These are phyloP conservation scores for Acomys russatus DNA, from an alignment of 2,797 vertebrate genomes.

Conservation along the genomic window DNA sequence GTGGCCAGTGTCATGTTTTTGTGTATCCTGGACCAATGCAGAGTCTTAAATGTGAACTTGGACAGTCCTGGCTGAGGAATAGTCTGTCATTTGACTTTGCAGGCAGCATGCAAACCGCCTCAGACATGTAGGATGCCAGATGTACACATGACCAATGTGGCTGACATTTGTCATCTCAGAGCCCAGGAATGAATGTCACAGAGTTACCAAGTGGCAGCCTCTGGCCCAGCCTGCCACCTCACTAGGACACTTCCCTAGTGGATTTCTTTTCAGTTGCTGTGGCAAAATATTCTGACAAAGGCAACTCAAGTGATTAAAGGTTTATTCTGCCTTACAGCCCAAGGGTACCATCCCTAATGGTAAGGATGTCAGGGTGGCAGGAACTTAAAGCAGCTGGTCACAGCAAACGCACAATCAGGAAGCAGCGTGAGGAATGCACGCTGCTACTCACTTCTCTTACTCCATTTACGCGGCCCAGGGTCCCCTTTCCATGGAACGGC, in stretches of 20 bases:
- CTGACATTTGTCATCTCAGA: background rate
- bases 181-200: background rate
- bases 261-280: background rate
- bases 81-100: background rate
- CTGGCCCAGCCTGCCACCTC: background rate
- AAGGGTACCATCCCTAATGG: background rate
- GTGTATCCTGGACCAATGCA: background rate
- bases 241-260: background rate
- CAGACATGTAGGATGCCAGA: background rate
- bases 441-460: background rate
- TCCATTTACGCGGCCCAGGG: background rate
- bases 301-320: background rate
- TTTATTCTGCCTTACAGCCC: background rate
- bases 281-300: background rate
- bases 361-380: background rate
- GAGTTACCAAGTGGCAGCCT: background rate
- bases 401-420: background rate
- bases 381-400: background rate
- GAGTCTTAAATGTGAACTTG: background rate
- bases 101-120: background rate
- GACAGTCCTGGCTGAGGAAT: background rate
- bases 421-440: background rate
- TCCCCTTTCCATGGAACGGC: too few relatives aligned
- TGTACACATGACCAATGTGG: background rate
- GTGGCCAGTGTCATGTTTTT: fast-evolving